These are phyloP conservation scores for Neuroscelio doddi DNA, from an alignment of 2,888 invertebrate species.

Conservation along the genomic window DNA sequence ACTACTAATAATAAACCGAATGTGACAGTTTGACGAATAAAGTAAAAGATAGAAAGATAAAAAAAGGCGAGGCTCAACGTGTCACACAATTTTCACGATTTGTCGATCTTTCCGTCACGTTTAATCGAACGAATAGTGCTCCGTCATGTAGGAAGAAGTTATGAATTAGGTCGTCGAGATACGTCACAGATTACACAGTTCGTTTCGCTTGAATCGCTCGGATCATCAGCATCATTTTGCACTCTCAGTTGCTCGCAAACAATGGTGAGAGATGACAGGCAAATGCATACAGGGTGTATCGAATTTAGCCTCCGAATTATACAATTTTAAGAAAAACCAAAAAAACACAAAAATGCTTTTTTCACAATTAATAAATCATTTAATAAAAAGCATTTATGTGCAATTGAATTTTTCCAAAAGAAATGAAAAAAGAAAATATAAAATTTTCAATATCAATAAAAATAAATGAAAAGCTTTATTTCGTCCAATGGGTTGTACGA, in stretches of 20 bases:
- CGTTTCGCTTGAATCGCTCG: conserved; percentile 38
- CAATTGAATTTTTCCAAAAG: no score
- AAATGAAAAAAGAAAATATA: no score
- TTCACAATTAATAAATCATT: no score
- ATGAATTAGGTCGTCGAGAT: conserved; percentile 62
- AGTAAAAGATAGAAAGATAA: background rate
- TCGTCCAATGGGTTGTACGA: no score
- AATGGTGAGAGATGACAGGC: conserved; percentile 11
- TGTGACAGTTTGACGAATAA: no score
- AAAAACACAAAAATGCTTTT: no score
- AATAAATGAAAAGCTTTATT: no score
- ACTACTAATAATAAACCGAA: no score
- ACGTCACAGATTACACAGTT: conserved; percentile 61
- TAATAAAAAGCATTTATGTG: no score
- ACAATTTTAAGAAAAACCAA: no score
- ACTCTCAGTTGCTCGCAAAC: conserved; percentile 27
- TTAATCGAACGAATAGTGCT: conserved; percentile 37
- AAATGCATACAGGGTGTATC: conserved; percentile 8
- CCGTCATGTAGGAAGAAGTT: conserved; percentile 58
- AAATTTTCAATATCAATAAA: no score
- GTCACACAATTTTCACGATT: conserved; percentile 22
- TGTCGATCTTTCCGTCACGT: conserved; percentile 36
- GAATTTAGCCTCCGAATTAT: background rate
- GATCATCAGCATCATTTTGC: conserved; percentile 27
- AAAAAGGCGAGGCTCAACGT: conserved; percentile 13